These are phyloP conservation scores for Drosophila micromelanica DNA, from an alignment of 1,140 invertebrate species.

Conservation along the genomic window DNA sequence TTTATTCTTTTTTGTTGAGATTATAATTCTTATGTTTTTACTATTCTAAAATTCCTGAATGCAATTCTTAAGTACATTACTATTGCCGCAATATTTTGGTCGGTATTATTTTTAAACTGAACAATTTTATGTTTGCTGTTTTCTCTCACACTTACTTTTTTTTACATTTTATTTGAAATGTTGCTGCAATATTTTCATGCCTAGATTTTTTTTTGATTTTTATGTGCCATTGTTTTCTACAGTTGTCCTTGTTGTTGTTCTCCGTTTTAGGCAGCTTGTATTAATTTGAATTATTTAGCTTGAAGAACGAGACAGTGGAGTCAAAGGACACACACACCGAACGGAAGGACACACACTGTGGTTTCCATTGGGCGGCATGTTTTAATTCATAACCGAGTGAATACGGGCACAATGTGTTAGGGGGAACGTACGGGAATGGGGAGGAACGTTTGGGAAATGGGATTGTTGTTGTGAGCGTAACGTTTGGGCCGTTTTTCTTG, in stretches of 20 bases:
- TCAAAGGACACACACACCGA: conserved; percentile 1
- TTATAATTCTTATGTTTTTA: too few relatives aligned
- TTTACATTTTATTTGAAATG: too few relatives aligned
- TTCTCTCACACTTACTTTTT: too few relatives aligned
- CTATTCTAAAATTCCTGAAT: too few relatives aligned
- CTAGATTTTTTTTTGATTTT: neutral
- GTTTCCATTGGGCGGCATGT: conserved; percentile 17
- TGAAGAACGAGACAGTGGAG: neutral
- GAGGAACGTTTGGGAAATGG: conserved; percentile 5
- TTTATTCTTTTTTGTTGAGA: too few relatives aligned
- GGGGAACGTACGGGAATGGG: neutral
- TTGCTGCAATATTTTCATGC: conserved; percentile 1
- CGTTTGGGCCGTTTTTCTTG: conserved; percentile 16
- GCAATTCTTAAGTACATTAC: too few relatives aligned
- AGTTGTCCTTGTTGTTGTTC: conserved; percentile 1
- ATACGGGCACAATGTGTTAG: neutral
- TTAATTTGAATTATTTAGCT: conserved; percentile 53
- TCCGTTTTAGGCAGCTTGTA: conserved; percentile 23
- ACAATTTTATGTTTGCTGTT: too few relatives aligned
- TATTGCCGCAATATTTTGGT: too few relatives aligned
- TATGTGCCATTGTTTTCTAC: conserved; percentile 8
- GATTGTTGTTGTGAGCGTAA: conserved; percentile 10
- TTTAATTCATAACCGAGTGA: conserved; percentile 27
- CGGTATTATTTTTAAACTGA: too few relatives aligned
- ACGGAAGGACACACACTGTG: conserved; percentile 15